Conservation (phyloP, 2,888 invertebrate species). For the Pachymerium ferrugineum region DNA sequence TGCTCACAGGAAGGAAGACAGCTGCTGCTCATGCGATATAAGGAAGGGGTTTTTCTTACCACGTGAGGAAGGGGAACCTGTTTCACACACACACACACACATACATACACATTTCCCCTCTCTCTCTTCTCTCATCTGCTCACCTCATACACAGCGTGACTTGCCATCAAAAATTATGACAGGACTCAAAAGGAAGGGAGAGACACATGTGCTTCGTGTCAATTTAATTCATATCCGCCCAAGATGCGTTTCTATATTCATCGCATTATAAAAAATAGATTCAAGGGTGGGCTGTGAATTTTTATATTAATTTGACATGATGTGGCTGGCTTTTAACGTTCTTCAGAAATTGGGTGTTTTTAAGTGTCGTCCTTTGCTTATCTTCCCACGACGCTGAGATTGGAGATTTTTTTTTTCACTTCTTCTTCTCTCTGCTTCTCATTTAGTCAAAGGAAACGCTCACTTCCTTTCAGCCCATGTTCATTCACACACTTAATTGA, state of each 20-base stretch:
- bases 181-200: background rate
- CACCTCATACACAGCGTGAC: constrained; percentile 22
- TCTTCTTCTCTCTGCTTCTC: background rate
- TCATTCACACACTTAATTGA: constrained; percentile 25
- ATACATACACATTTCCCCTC: background rate
- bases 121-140: constrained; percentile 15
- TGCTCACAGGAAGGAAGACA: constrained; percentile 23
- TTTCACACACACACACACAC: background rate
- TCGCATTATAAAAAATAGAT: background rate
- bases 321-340: too few species aligned
- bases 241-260: background rate
- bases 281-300: too few species aligned
- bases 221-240: constrained; percentile 18
- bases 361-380: background rate
- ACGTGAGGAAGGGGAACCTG: constrained; percentile 11
- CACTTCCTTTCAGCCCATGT: constrained; percentile 6
- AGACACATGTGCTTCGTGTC: constrained; percentile 5
- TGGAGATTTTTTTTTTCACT: background rate
- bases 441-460: constrained; percentile 16
- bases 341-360: too few species aligned
- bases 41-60: constrained; percentile 27
- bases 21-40: constrained; percentile 21
- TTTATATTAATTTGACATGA: too few species aligned
- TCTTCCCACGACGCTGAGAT: constrained; percentile 17
- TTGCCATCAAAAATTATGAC: constrained; percentile 27